Conservation (phyloP, 2,113 vertebrate species). For the Callipepla californica region DNA sequence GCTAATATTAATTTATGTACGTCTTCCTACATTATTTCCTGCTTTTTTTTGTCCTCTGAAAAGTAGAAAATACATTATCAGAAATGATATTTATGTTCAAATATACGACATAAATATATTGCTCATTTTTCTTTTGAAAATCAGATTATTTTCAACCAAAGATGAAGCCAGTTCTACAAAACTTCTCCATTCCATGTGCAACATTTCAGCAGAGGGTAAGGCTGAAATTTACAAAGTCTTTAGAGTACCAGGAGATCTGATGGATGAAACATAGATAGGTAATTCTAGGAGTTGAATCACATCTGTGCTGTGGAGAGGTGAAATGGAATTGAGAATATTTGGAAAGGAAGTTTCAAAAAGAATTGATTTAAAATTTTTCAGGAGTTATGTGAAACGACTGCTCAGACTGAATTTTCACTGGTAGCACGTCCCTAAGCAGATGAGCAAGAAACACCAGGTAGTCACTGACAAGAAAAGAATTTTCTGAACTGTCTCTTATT, state of each 20-base stretch:
- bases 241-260: not conserved
- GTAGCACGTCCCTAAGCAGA: not conserved
- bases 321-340: not conserved
- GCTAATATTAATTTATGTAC: not conserved
- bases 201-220: not conserved
- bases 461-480: rapidly evolving
- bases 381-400: not conserved
- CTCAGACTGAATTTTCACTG: constrained; percentile 5
- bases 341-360: not conserved
- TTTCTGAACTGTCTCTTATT: not conserved
- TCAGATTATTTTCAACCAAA: not conserved
- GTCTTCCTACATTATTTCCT: not conserved
- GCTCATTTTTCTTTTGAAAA: not conserved
- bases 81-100: not conserved
- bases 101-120: not conserved
- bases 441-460: not conserved
- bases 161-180: not conserved
- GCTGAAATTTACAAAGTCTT: not conserved
- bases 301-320: not conserved
- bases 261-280: not conserved
- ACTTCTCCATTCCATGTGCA: not conserved
- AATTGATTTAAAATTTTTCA: not conserved
- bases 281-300: not conserved
- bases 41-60: not conserved
- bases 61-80: not conserved